A percentile compares a stretch with the other conserved stretches of the same genome.
Evolutionary conservation across 1,140 invertebrate species (phyloP).

Genomic region (Arctopsyche grandis): DNA sequence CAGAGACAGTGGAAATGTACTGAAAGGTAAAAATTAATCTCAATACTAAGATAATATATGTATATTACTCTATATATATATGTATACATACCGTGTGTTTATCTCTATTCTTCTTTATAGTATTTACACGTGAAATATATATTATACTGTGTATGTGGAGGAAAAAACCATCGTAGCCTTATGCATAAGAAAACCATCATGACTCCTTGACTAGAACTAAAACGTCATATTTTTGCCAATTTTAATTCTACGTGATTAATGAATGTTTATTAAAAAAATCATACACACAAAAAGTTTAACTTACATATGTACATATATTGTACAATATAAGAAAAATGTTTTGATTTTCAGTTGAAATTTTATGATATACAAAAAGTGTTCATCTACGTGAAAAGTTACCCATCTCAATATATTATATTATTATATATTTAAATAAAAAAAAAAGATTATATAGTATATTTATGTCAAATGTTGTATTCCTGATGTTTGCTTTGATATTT

Average conservation of each 20-base stretch:
- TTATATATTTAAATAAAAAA: conserved; percentile 4
- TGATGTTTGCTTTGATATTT: conserved; percentile 31
- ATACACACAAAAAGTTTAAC: no score
- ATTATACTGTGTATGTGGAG: no score
- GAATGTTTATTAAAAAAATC: no score
- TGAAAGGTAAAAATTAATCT: conserved; percentile 19
- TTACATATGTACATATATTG: no score
- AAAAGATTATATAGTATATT: neutral
- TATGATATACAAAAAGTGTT: neutral
- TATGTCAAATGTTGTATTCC: conserved; percentile 23
- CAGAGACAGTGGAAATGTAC: conserved; percentile 11
- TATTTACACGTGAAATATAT: conserved; percentile 8
- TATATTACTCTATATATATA: no score
- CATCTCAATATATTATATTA: conserved; percentile 2
- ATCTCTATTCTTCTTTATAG: conserved; percentile 20
- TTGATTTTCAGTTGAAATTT: neutral
- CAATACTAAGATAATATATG: neutral
- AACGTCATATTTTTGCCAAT: conserved; percentile 5
- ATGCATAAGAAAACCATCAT: conserved; percentile 18
- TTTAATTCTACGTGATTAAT: neutral
- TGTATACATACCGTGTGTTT: conserved; percentile 3
- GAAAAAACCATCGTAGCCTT: conserved; percentile 21
- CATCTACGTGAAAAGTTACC: neutral
- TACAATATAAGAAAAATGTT: no score
- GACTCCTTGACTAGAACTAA: conserved; percentile 15